phyloP scores from a whole-genome alignment of 2,888 invertebrate species.

The Cerastis leucographa region DNA sequence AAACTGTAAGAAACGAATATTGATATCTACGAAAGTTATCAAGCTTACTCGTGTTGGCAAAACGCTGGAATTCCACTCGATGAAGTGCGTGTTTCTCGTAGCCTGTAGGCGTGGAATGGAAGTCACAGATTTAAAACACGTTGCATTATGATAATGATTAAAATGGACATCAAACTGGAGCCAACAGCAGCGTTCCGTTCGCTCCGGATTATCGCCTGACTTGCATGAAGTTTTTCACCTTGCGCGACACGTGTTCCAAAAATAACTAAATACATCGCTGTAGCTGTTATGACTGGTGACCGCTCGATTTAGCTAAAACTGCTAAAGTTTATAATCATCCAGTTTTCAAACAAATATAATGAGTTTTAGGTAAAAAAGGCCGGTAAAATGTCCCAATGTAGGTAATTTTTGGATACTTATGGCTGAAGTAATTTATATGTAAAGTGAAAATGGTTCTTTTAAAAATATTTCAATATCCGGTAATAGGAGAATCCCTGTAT shows the following conservation, averaged over 20 bases:
- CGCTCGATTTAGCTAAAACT: conserved; percentile 26
- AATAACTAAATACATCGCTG: conserved; percentile 48
- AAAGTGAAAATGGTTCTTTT: not conserved
- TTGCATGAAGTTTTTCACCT: conserved; percentile 67
- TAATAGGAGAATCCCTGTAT: not conserved
- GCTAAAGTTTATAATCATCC: conserved; percentile 12
- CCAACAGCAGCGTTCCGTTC: conserved; percentile 51
- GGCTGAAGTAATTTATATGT: not conserved
- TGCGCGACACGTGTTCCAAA: conserved; percentile 49
- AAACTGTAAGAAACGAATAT: conserved; percentile 12
- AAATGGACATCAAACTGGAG: conserved; percentile 60
- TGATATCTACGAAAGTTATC: conserved; percentile 42
- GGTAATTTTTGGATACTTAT: not conserved
- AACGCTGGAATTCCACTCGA: conserved; percentile 61
- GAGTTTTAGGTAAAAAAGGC: not conserved
- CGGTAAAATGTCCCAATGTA: no score
- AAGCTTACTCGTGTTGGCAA: conserved; percentile 66
- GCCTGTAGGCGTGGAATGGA: conserved; percentile 53
- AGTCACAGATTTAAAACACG: conserved; percentile 48
- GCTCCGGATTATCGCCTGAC: conserved; percentile 73
- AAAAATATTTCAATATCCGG: not conserved
- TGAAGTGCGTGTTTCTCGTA: conserved; percentile 40
- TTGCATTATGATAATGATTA: conserved; percentile 53
- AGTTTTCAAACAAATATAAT: not conserved
- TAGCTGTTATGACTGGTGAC: conserved; percentile 45